Evolutionary conservation across 2,797 vertebrate genomes (phyloP), one percentile per base, ranked within the genome.

Genomic region (Cossypha dichroa): DNA sequence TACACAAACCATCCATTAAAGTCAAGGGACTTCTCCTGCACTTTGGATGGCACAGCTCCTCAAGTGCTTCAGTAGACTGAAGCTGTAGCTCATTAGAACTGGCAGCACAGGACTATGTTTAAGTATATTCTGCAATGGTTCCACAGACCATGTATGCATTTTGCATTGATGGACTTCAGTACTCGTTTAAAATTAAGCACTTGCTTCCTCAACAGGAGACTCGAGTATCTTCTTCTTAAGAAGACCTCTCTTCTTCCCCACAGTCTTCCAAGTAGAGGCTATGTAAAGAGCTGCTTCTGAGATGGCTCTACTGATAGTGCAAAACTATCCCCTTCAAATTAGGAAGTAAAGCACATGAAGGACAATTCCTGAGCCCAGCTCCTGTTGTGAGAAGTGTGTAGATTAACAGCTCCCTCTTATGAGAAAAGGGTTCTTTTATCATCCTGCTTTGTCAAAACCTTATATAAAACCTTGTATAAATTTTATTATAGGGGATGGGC

Each of bases 101-200:
- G 60, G 84, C 77, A 94, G 88, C 41, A 60, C 20, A 85, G 41
- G 15, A 29, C 5, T 63, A 5, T 38, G 19, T 56, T 82, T 63
- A 68, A 79, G 45, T 48, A 67, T 15, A 67, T 13, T 7, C n/a
- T 55, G 40, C 36, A 49, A 15, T 16, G 33, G 62, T 82, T 55
- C 70, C 83, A 40, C 36, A 58, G 59, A 64, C 46, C 66, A 84
- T 93, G 85, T 96, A 80, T 91, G 95, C 88, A n/a, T 49, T 49
- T 79, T 82, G 9, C 41, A 54, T 13, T 77, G 64, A 77, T n/a
- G 66, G 90, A 62, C 49, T 83, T 93, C 91, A 86, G 45, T 62
- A 95, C 79, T 59, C 85, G 69, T 89, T 92, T 79, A 67, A 94
- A 92, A 28, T 88, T 84, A 88, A 90, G 60, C 33, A 66, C 67